phyloP scores from a whole-genome alignment of 2,888 invertebrate genomes.

The Lasioglossum calceatum region DNA sequence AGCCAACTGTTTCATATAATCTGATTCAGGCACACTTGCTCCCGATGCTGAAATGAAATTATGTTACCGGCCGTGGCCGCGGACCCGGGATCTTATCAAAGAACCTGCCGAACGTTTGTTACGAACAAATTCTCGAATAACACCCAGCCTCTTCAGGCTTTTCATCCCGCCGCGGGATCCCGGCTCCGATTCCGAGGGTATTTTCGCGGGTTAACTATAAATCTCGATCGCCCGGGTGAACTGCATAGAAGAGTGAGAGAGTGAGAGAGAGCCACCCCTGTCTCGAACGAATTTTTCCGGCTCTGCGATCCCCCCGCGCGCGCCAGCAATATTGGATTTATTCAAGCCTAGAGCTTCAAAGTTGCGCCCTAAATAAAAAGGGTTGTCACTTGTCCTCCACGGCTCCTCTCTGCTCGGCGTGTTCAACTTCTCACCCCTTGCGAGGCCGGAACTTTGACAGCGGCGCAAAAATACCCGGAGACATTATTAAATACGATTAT shows the following conservation, averaged over 20 bases:
- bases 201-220: conserved; percentile 11
- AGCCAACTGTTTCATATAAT: conserved; percentile 5
- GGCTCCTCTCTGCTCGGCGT: conserved; percentile 63
- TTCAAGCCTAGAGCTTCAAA: conserved; percentile 76
- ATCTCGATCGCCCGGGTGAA: conserved; percentile 24
- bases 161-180: not conserved
- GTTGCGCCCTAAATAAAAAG: conserved; percentile 83
- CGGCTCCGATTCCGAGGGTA: not conserved
- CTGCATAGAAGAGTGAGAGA: conserved; percentile 9
- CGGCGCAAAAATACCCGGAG: conserved; percentile 80
- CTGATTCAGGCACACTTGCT: not conserved
- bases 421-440: conserved; percentile 68
- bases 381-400: conserved; percentile 78
- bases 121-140: conserved; percentile 8
- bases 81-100: not conserved
- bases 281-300: conserved; percentile 54
- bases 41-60: conserved; percentile 13
- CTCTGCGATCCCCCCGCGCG: conserved; percentile 52
- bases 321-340: conserved; percentile 81
- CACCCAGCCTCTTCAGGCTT: not conserved
- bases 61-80: not conserved
- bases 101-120: not conserved
- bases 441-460: conserved; percentile 76
- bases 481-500: conserved; percentile 83
- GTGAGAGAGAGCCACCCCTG: not conserved